phyloP scores from a whole-genome alignment of 2,797 vertebrate species.

The Tragopan temminckii region DNA sequence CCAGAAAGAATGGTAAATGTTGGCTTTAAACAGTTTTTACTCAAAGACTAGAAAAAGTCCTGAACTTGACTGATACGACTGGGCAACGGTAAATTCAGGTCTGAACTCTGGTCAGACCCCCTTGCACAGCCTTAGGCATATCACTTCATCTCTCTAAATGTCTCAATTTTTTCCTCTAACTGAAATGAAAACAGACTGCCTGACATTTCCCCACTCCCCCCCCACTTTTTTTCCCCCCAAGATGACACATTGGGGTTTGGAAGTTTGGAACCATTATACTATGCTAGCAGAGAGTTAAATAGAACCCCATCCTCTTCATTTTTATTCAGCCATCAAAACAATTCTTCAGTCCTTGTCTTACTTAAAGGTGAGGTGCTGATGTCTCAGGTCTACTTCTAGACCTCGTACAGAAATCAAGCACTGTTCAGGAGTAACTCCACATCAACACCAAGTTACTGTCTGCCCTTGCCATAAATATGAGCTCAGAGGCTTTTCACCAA shows the following conservation, averaged over 20 bases:
- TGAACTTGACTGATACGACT: background rate
- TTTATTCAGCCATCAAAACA: background rate
- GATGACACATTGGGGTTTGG: background rate
- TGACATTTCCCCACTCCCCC: background rate
- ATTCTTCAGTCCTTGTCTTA: background rate
- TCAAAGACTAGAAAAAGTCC: constrained; percentile 21
- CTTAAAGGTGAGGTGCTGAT: background rate
- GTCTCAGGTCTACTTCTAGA: accelerated
- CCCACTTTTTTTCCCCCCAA: background rate
- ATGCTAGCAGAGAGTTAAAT: constrained; percentile 21
- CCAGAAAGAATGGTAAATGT: constrained; percentile 34
- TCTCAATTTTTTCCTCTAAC: constrained; percentile 16
- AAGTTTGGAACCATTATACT: background rate
- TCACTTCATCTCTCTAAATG: constrained; percentile 26
- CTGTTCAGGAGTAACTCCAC: background rate
- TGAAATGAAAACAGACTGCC: constrained; percentile 18
- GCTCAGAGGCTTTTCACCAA: background rate
- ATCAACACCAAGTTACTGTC: background rate
- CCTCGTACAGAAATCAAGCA: background rate
- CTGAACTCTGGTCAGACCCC: background rate
- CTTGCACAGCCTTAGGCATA: constrained; percentile 2
- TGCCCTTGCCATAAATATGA: background rate
- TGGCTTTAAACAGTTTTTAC: background rate
- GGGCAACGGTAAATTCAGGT: constrained; percentile 32
- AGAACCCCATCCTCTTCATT: background rate